A percentile compares a stretch with the other conserved stretches of the same genome.
Conservation (phyloP, 2,888 invertebrate species). For the Tachina fera region DNA sequence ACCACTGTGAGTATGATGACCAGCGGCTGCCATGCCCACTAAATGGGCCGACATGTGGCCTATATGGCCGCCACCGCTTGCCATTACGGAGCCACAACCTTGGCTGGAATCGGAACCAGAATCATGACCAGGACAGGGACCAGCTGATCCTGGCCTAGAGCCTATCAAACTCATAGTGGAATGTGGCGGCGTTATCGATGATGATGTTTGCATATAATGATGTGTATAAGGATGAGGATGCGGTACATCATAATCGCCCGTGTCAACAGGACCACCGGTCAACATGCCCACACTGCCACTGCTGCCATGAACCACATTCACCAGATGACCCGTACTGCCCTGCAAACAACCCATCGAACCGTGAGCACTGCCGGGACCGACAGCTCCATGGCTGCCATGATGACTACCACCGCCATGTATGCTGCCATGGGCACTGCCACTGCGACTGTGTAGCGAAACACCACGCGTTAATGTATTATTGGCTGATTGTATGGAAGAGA, state of each 20-base stretch:
- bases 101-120: conserved; percentile 83
- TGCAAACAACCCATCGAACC: conserved; percentile 80
- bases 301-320: conserved; percentile 75
- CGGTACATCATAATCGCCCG: conserved; percentile 83
- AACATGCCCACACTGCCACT: conserved; percentile 80
- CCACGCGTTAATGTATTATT: conserved; percentile 83
- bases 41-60: conserved; percentile 64
- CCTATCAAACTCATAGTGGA: conserved; percentile 81
- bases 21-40: conserved; percentile 67
- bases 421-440: conserved; percentile 80
- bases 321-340: conserved; percentile 75
- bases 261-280: conserved; percentile 81
- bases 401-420: conserved; percentile 77
- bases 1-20: conserved; percentile 79
- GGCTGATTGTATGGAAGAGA: conserved; percentile 83
- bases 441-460: conserved; percentile 81
- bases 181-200: conserved; percentile 83
- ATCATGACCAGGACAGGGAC: conserved; percentile 82
- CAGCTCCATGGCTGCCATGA: conserved; percentile 77
- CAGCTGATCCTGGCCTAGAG: conserved; percentile 82
- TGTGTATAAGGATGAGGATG: conserved; percentile 83
- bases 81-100: conserved; percentile 82
- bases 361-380: conserved; percentile 76
- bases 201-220: conserved; percentile 83
- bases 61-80: conserved; percentile 72